Evolutionary conservation across 2,888 invertebrate species (phyloP).

Genomic region (Tetranychus piercei): DNA sequence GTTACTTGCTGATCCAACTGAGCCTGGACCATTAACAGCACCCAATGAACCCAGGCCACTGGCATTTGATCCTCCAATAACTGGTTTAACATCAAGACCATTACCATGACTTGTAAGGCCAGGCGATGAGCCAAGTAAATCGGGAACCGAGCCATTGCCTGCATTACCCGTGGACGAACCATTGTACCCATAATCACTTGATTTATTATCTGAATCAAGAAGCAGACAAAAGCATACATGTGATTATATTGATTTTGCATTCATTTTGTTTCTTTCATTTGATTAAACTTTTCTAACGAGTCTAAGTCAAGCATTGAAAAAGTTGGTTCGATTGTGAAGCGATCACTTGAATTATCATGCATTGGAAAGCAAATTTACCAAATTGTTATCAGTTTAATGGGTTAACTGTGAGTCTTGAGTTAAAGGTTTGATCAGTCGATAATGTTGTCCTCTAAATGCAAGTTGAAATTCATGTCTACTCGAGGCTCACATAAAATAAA

Average conservation of each 20-base stretch:
- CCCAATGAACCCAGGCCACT: slow-evolving; percentile 5
- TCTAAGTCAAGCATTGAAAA: no score
- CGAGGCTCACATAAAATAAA: not conserved
- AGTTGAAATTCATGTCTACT: not conserved
- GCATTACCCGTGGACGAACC: not conserved
- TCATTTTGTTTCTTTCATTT: no score
- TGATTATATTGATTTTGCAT: no score
- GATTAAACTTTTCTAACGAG: no score
- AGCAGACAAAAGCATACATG: no score
- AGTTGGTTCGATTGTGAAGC: no score
- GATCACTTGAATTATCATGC: no score
- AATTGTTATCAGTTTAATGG: no score
- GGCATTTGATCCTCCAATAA: not conserved
- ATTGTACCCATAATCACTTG: not conserved
- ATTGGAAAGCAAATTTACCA: no score
- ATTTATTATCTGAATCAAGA: not conserved
- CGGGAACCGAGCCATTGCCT: not conserved
- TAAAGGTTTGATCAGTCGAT: no score
- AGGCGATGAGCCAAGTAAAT: not conserved
- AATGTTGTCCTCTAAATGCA: no score
- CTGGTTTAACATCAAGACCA: not conserved
- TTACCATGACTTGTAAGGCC: not conserved
- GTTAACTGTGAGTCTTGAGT: no score
- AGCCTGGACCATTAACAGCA: not conserved
- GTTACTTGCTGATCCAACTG: slow-evolving; percentile 25